Evolutionary conservation across 2,888 invertebrate genomes (phyloP).

Genomic region (Sarcophaga rosellei): DNA sequence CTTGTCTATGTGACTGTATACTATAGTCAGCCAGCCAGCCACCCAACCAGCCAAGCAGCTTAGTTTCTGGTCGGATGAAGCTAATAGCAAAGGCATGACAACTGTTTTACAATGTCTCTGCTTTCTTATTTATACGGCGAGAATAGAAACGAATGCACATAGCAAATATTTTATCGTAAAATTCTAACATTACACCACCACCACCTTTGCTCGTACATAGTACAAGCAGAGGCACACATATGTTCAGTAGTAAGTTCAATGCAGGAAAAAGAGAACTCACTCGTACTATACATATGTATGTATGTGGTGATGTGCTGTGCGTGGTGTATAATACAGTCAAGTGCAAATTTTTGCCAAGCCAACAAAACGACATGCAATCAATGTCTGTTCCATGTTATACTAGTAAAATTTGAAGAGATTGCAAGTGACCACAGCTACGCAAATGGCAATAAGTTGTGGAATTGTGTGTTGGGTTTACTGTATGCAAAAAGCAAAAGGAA

Average conservation of each 20-base stretch:
- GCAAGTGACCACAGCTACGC: background rate
- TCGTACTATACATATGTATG: too few species aligned
- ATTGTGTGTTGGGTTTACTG: background rate
- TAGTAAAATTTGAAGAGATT: background rate
- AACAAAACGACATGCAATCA: background rate
- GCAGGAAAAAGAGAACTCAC: slow-evolving; percentile 14
- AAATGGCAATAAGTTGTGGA: background rate
- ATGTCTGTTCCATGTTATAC: background rate
- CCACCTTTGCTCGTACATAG: background rate
- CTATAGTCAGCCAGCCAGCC: too few species aligned
- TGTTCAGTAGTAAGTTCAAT: background rate
- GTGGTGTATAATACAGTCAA: slow-evolving; percentile 6
- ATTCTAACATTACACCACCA: slow-evolving; percentile 43
- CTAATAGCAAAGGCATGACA: slow-evolving; percentile 36
- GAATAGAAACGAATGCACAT: slow-evolving; percentile 11
- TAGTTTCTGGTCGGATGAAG: background rate
- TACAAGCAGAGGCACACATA: background rate
- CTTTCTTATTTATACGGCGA: slow-evolving; percentile 4
- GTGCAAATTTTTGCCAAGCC: slow-evolving; percentile 38
- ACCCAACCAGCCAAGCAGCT: background rate
- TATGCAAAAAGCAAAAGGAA: background rate
- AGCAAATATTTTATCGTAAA: slow-evolving; percentile 26
- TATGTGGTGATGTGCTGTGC: slow-evolving; percentile 4
- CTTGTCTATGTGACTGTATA: background rate
- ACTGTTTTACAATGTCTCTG: slow-evolving; percentile 14